These are phyloP conservation scores for Rhopilema esculentum DNA, from an alignment of 30 jellyfish, hydroid and myxozoan genomes.

Conservation along the genomic window DNA sequence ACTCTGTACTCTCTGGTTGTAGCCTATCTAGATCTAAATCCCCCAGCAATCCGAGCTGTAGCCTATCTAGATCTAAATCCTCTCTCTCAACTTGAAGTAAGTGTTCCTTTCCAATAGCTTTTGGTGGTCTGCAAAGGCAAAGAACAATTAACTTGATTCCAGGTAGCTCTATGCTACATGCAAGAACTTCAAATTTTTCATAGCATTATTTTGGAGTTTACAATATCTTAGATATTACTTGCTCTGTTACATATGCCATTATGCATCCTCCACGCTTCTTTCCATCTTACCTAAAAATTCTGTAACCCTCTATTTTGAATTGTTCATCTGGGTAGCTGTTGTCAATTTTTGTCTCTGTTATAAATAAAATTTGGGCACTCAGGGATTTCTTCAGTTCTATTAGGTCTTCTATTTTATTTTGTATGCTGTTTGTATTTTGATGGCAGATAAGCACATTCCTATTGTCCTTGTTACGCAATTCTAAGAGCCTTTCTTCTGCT, in stretches of 20 bases:
- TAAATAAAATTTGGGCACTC: constrained; percentile 37
- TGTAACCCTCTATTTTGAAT: constrained; percentile 16
- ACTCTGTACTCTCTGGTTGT: constrained; percentile 44
- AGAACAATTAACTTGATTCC: constrained; percentile 21
- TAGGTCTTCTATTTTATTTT: constrained; percentile 38
- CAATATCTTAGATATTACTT: too few species aligned
- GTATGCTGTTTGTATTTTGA: constrained; percentile 24
- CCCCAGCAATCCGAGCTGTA: constrained; percentile 17
- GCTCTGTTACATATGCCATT: constrained; percentile 28
- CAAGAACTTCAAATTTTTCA: constrained; percentile 26
- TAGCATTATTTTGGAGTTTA: constrained; percentile 30
- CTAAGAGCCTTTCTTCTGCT: constrained; percentile 18
- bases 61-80: constrained; percentile 7
- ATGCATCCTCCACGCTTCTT: constrained; percentile 68
- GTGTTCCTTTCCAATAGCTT: constrained; percentile 26
- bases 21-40: constrained; percentile 34
- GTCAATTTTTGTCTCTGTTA: constrained; percentile 59
- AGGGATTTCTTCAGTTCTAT: constrained; percentile 7
- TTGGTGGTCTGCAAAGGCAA: constrained; percentile 51
- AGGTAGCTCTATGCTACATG: constrained; percentile 12
- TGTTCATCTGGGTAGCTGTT: constrained; percentile 55
- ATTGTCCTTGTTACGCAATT: constrained; percentile 14
- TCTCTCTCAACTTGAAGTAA: constrained; percentile 24
- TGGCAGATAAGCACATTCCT: constrained; percentile 13
- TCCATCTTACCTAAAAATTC: constrained; percentile 36